These are phyloP conservation scores for Thunnus albacares DNA, from an alignment of 2,797 vertebrate genomes.

Conservation along the genomic window DNA sequence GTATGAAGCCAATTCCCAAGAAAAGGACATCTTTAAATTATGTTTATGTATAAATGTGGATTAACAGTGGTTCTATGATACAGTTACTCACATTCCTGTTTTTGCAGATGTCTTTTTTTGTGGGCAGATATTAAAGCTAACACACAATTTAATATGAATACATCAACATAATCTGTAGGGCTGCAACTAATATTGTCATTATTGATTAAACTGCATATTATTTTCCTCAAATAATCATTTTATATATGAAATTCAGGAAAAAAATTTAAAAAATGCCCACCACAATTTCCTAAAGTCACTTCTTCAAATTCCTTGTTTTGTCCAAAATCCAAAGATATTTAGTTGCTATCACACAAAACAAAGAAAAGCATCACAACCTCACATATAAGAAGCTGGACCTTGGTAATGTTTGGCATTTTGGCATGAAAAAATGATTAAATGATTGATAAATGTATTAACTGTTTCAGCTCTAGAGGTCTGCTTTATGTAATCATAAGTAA, in stretches of 20 bases:
- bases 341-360: neutral
- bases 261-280: too few species aligned
- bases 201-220: too few species aligned
- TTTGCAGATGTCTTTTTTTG: slow-evolving; percentile 4
- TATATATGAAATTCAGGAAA: neutral
- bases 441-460: neutral
- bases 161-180: neutral
- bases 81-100: slow-evolving; percentile 1
- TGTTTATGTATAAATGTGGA: neutral
- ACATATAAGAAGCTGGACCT: neutral
- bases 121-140: slow-evolving; percentile 11
- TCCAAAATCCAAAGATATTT: slow-evolving; percentile 5
- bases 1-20: neutral
- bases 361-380: neutral
- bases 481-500: neutral
- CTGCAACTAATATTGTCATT: neutral
- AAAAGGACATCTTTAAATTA: neutral
- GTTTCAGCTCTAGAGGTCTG: neutral
- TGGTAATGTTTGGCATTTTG: neutral
- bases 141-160: neutral
- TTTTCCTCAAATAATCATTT: neutral
- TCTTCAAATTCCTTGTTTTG: neutral
- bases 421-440: neutral
- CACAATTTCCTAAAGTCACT: neutral
- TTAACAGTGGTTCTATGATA: neutral